Evolutionary conservation across 2,797 vertebrate species (phyloP).

Genomic region (Anguilla megastoma): DNA sequence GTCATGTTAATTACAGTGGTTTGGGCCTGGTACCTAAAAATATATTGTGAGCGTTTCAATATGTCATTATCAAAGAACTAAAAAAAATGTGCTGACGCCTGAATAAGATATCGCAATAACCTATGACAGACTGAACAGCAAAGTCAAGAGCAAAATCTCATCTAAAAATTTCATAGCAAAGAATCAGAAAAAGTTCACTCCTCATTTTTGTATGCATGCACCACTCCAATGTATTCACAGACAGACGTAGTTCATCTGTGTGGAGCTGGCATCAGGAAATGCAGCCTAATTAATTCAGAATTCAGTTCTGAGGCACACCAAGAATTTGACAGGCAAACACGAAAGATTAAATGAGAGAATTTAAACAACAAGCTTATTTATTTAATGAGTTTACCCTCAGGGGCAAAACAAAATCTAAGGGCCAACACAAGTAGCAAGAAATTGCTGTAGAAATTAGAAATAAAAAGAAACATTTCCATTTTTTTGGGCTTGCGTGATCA

Average conservation of each 20-base stretch:
- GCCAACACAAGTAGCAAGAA: neutral
- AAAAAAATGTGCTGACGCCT: neutral
- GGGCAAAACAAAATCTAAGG: neutral
- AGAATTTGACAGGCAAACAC: neutral
- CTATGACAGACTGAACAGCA: neutral
- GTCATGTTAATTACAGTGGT: neutral
- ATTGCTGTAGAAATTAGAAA: neutral
- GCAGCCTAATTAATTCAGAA: neutral
- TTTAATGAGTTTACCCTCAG: neutral
- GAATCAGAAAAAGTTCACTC: neutral
- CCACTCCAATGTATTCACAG: neutral
- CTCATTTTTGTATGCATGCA: neutral
- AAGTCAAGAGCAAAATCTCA: neutral
- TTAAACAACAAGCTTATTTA: neutral
- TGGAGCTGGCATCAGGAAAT: neutral
- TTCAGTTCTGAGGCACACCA: neutral
- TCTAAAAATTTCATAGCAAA: neutral
- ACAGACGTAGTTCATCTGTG: neutral
- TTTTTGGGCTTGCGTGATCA: neutral
- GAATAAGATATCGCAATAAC: neutral
- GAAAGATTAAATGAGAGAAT: neutral
- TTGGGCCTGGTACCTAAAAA: neutral
- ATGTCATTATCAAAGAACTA: neutral
- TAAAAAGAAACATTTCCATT: neutral
- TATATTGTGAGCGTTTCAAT: neutral